phyloP scores from a whole-genome alignment of 30 jellyfish, hydroid and myxozoan species.

The Aurelia sp. region DNA sequence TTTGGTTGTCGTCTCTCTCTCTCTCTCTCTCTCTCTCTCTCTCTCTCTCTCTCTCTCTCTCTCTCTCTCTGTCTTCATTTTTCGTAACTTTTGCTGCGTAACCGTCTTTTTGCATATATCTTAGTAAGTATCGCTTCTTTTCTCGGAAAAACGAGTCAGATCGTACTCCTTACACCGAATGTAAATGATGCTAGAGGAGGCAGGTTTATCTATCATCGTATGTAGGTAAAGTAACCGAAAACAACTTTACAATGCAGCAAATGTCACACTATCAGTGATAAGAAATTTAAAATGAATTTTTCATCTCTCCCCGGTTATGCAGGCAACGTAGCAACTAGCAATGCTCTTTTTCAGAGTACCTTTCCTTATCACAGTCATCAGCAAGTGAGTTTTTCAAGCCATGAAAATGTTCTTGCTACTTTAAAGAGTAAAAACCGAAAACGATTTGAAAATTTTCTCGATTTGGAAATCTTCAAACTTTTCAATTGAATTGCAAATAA shows the following conservation, averaged over 20 bases:
- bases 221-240: not conserved
- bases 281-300: constrained; percentile 4
- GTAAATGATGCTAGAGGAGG: no score
- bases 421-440: constrained; percentile 11
- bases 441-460: constrained; percentile 6
- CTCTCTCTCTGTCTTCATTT: no score
- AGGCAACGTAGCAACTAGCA: not conserved
- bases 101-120: constrained; percentile 3
- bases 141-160: not conserved
- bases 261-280: constrained; percentile 5
- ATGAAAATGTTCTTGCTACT: constrained; percentile 6
- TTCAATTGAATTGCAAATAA: not conserved
- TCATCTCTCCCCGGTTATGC: constrained; percentile 16
- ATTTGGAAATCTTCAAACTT: not conserved
- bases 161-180: no score
- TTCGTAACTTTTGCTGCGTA: not conserved
- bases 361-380: constrained; percentile 15
- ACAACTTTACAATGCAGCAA: not conserved
- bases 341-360: constrained; percentile 17
- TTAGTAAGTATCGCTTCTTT: not conserved
- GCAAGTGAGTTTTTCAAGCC: constrained; percentile 1
- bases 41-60: no score
- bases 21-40: no score
- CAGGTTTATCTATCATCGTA: not conserved
- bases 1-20: no score